These are phyloP conservation scores for Drosophila punjabiensis DNA, from an alignment of 1,140 invertebrate genomes.

Conservation along the genomic window DNA sequence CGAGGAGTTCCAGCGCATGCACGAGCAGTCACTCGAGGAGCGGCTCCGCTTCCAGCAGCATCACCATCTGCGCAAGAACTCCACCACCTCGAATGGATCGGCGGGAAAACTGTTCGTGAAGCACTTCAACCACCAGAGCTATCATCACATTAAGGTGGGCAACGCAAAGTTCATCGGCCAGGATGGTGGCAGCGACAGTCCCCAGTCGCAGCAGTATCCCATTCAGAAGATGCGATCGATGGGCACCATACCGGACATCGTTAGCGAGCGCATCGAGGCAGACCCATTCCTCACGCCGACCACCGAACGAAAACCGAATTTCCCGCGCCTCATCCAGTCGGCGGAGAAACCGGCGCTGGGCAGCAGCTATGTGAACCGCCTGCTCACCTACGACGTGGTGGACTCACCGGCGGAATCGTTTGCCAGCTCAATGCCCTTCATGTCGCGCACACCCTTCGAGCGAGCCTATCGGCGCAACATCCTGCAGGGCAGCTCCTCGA, in stretches of 20 bases:
- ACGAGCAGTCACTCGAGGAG: constrained; percentile 65
- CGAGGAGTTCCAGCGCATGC: constrained; percentile 74
- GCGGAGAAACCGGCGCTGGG: constrained; percentile 64
- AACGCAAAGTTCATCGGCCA: constrained; percentile 84
- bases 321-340: constrained; percentile 67
- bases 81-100: constrained; percentile 66
- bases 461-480: constrained; percentile 77
- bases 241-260: constrained; percentile 83
- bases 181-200: constrained; percentile 65
- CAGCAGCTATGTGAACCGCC: constrained; percentile 55
- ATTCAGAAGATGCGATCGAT: constrained; percentile 84
- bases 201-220: constrained; percentile 66
- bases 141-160: constrained; percentile 71
- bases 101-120: constrained; percentile 73
- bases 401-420: constrained; percentile 63
- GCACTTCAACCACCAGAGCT: constrained; percentile 50
- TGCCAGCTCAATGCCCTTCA: constrained; percentile 52
- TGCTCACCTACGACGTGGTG: constrained; percentile 74
- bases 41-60: constrained; percentile 65
- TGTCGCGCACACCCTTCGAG: constrained; percentile 82
- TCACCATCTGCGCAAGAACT: constrained; percentile 67
- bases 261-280: constrained; percentile 72
- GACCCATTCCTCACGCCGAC: constrained; percentile 84
- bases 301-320: constrained; percentile 63
- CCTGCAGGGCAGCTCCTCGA: constrained; percentile 56